Percentiles rank a stretch among this genome's conserved stretches.
phyloP scores from a whole-genome alignment of 2,888 invertebrate genomes.

The Catocala fraxini region DNA sequence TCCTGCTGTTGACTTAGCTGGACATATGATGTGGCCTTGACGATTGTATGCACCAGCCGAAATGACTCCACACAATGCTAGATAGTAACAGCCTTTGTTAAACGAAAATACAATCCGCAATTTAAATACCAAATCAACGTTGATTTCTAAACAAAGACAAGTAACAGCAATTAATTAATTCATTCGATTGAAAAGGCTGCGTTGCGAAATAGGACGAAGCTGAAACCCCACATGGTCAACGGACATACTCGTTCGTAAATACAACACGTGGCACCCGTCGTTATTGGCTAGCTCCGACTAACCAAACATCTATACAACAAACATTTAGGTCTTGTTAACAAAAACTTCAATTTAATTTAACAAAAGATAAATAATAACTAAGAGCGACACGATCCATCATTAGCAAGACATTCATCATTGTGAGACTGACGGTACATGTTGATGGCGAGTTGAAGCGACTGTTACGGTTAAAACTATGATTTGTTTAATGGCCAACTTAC shows the following conservation, averaged over 20 bases:
- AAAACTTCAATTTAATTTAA: slow-evolving; percentile 25
- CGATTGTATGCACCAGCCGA: too few relatives aligned
- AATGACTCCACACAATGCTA: neutral
- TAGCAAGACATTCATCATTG: slow-evolving; percentile 3
- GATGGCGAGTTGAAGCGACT: slow-evolving; percentile 2
- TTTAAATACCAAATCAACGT: slow-evolving; percentile 2
- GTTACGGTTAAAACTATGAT: slow-evolving; percentile 11
- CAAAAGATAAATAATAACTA: slow-evolving; percentile 23
- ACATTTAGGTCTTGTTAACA: slow-evolving; percentile 12
- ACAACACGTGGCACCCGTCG: neutral
- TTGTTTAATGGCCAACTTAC: neutral
- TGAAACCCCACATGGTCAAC: slow-evolving; percentile 1
- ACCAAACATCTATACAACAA: neutral
- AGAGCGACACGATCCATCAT: slow-evolving; percentile 9
- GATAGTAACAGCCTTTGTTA: slow-evolving; percentile 5
- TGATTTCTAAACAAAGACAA: neutral
- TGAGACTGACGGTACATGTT: slow-evolving; percentile 7
- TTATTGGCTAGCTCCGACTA: neutral
- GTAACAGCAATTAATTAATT: neutral
- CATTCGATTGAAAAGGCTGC: slow-evolving; percentile 4
- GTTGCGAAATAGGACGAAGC: slow-evolving; percentile 1
- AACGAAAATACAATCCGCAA: slow-evolving; percentile 2
- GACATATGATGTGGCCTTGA: too few relatives aligned
- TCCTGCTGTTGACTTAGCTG: too few relatives aligned
- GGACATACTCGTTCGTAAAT: neutral